phyloP scores from a whole-genome alignment of 2,797 vertebrate species.

The Halcyon chelicuti region DNA sequence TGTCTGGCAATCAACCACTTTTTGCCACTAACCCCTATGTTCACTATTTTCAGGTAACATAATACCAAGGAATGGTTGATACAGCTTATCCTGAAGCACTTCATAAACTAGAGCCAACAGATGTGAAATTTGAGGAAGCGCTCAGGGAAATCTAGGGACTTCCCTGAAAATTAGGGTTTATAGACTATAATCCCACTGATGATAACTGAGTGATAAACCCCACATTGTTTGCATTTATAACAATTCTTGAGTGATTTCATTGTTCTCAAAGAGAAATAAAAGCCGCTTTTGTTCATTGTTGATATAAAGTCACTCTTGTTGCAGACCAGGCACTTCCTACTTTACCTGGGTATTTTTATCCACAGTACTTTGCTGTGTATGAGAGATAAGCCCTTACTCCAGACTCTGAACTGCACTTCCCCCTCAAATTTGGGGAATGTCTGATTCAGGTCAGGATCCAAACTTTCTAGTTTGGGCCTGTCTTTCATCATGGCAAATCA shows the following conservation, averaged over 20 bases:
- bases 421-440: conserved; percentile 46
- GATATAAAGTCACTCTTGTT: conserved; percentile 44
- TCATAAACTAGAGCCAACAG: conserved; percentile 40
- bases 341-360: conserved; percentile 67
- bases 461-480: conserved; percentile 47
- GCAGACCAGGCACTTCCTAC: conserved; percentile 57
- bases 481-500: conserved; percentile 46
- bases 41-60: background rate
- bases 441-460: conserved; percentile 3
- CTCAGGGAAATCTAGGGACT: conserved; percentile 67
- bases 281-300: conserved; percentile 55
- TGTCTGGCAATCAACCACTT: background rate
- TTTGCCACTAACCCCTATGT: background rate
- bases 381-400: conserved; percentile 37
- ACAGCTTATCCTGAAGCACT: conserved; percentile 26
- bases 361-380: conserved; percentile 12
- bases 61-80: background rate
- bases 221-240: conserved; percentile 44
- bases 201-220: conserved; percentile 57
- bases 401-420: conserved; percentile 15
- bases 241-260: conserved; percentile 60
- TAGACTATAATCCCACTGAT: conserved; percentile 49
- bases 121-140: conserved; percentile 45
- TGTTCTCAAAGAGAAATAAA: conserved; percentile 24
- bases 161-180: conserved; percentile 70